Evolutionary conservation across 2,113 vertebrate genomes (phyloP), one percentile per base, ranked within the genome.

Genomic region (Hyla sarda): DNA sequence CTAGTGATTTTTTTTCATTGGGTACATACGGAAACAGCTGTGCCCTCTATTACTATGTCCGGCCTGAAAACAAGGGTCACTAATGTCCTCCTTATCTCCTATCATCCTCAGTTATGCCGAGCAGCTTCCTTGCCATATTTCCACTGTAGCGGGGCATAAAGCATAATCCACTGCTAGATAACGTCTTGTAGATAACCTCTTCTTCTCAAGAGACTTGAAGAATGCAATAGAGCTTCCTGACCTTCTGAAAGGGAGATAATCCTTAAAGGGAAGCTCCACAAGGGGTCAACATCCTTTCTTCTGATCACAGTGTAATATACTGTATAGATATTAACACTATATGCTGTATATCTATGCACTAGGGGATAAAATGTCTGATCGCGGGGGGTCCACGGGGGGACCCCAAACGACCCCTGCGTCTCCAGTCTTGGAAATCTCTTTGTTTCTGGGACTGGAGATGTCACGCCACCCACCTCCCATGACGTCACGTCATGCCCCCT

Each of bases 21-120:
- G n/a, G 23, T 47, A 72, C 45, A 69, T 79, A 60, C 58, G 41
- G 32, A 32, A 58, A 56, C 41, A 78, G 74, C 17, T 9, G 17
- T 69, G 74, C 62, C 47, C 45, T 71, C 58, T 69, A 54, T 76
- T 77, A 50, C 75, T 80, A 52, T 58, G 76, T 62, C 67, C 77
- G 32, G 21, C 7, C 16, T 17, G 47, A 67, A 71, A n/a, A 45
- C 25, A 10, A 10, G 47, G 13, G 30, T 62, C 77, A 16, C 14
- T 80, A 54, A 72, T 69, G 71, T 34, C 67, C 25, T 73, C 50
- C 65, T 86, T 73, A 86, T 86, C 65, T 72, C 77, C 67, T 1
- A 25, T 77, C 37, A 77, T 72, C 65, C 65, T 80, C 75, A 45
- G 76, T 23, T 85, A n/a, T 48, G 30, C 48, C 32, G 28, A 52